phyloP scores from a whole-genome alignment of 1,140 invertebrate genomes.

The Dreissena rostriformis region DNA sequence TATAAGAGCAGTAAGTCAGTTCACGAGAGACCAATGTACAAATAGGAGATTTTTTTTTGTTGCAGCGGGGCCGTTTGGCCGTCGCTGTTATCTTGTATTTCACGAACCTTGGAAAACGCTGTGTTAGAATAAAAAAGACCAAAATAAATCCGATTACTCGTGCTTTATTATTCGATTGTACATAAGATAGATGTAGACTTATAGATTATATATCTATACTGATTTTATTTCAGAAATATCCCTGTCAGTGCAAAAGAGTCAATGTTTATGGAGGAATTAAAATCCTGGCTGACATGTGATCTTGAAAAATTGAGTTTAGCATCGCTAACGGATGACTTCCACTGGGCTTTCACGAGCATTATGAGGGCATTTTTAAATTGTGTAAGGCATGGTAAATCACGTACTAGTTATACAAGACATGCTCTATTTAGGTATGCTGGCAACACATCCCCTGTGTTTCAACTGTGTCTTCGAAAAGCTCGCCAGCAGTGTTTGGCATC shows the following conservation, averaged over 20 bases:
- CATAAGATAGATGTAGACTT: no score
- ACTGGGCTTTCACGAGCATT: constrained; percentile 35
- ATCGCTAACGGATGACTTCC: constrained; percentile 21
- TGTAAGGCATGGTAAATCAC: not conserved
- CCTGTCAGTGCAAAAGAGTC: not conserved
- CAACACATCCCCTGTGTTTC: not conserved
- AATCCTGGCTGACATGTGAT: constrained; percentile 36
- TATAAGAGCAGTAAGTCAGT: no score
- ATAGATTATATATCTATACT: not conserved
- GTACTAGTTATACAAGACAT: no score
- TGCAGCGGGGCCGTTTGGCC: no score
- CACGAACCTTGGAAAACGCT: no score
- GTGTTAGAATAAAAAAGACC: no score
- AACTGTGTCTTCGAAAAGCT: not conserved
- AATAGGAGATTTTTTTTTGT: no score
- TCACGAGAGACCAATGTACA: no score
- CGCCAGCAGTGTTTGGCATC: not conserved
- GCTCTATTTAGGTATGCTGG: not conserved
- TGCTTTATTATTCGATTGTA: no score
- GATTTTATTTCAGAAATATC: constrained; percentile 25
- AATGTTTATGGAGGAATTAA: constrained; percentile 31
- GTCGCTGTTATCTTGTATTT: no score
- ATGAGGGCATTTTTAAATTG: constrained; percentile 41
- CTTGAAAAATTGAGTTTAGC: constrained; percentile 5
- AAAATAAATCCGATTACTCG: no score